Base-by-base conservation (phyloP, 2,797 vertebrate genomes). In the Sebastes steindachneri region DNA sequence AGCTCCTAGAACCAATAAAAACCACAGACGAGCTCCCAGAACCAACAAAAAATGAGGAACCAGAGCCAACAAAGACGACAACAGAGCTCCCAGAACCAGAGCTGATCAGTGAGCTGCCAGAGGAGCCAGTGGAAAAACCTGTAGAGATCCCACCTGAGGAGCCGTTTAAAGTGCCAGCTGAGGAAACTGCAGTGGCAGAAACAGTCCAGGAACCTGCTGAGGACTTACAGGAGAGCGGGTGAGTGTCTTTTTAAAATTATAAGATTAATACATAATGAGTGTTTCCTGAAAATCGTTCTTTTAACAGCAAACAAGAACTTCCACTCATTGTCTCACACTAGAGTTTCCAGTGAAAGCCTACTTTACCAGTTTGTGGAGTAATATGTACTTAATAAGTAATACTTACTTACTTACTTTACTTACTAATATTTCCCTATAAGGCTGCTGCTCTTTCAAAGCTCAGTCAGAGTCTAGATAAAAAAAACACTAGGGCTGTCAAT, bases 181-280 rank as follows among this genome's bases (percentile, higher is more conserved):
- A 77, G 48, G 77, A 87, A 70, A 54, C 67, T 23, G 37, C 79
- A 23, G 86, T 1, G 26, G 66, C 85, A 64, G 55, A 79, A 37
- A 41, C 28, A n/a, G 67, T 78, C 53, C 70, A 89, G 60, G 83
- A 84, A 55, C 75, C 69, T 23, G 63, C 72, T 68, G 85, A 86
- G 69, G 93, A 90, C 31, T 78, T 65, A 25, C 80, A 76, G 23
- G 84, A 93, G 66, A 87, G 63, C 7, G 79, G 91, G 96, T 96
- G 81, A 94, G 94, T 91, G 53, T 63, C 26, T 72, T n/a, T 64
- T 0, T 77, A n/a, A 57, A 51, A 37, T 37, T 4, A 8, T 15
- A 26, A 21, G 2, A 68, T 31, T 53, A 8, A 69, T 37, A 19
- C 2, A 10, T 62, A 55, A 51, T 68, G 3, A 73, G 45, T 21